Base-by-base conservation (phyloP, 2,888 invertebrate genomes). In the Eucera pruinosa region DNA sequence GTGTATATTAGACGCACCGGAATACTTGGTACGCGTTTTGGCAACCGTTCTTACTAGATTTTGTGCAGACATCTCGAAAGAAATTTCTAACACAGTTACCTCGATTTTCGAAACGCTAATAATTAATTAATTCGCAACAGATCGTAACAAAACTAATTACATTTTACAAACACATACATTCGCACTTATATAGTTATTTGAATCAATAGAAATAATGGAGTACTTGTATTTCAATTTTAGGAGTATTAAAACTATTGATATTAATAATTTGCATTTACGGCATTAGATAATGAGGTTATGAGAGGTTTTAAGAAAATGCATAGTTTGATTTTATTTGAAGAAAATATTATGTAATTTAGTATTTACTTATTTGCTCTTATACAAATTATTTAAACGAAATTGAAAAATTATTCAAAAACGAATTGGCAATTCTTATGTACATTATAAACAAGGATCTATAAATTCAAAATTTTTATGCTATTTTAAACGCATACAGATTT, bases 11-110 rank as follows among this genome's bases (percentile, higher is more conserved):
- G 48, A 48, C 27, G 18, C 41, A 48, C 48, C 25, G 33, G 30
- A 43, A 47, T 33, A 20, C 47, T 47, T 61, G 36, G 18, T 36
- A 43, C n/a, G 43, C 27, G 30, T 61, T 70, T 72, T 71, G 71
- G 65, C 65, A 58, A 20, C 30, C 41, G 54, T 69, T 60, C 54
- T 20, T 41, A 13, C 20, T 47, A 43, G 41, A 39, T 61, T 41
- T 25, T 30, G n/a, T n/a, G 15, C 48, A 43, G 20, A 45, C 9
- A 4, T 36, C 11, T 15, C 45, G 54, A 54, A 52, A 45, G 55
- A 47, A 61, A 67, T 58, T 41, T 66, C 47, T 43, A 25, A 68
- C 41, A 50, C 62, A 36, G 43, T 62, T 50, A 61, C 48, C 61
- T 23, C 48, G 61, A 68, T 68, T 68, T 68, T 15, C 1, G 50